Base-by-base conservation (phyloP, 2,113 vertebrate species). In the Ciconia stormi region DNA sequence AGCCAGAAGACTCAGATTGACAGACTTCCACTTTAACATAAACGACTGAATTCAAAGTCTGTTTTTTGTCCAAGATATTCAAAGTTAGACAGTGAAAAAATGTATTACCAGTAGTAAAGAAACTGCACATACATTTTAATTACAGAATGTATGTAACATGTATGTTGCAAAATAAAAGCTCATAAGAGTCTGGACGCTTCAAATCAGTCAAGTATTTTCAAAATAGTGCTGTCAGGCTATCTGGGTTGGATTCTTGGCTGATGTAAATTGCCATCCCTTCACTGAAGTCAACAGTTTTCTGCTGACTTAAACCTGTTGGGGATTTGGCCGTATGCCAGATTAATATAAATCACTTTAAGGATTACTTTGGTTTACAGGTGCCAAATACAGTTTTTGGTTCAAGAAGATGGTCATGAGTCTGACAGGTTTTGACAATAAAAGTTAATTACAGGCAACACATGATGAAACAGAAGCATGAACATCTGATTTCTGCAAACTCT, bases 401-500 rank as follows among this genome's bases (percentile, higher is more conserved):
- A 84, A 89, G 59, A 80, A 80, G 36, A 76, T 27, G 79, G 76
- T 56, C 82, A 82, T 59, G 69, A 96, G 42, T 91, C 36, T 95
- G 92, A 89, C 76, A 91, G 47, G 23, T 84, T 94, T 89, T 86
- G 69, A 96, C 80, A 95, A 83, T 84, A 83, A 83, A 92, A 95
- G 92, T 95, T 95, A 94, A 95, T 95, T 96, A 93, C 47, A 81
- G 47, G 69, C 72, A 93, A 52, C 88, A 90, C 47, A 62, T 22
- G 40, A 95, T 92, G 80, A 92, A 92, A 90, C 59, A 87, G 77
- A 92, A 84, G 69, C 61, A 87, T 52, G 65, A 95, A 89, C 82
- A 82, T 96, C 94, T 91, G 72, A 97, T 87, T 92, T 95, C 65
- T 92, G 47, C 52, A 87, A 81, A 91, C 88, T 95, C 95, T 87